Evolutionary conservation across 2,113 vertebrate genomes (phyloP).

Genomic region (Tautogolabrus adspersus): DNA sequence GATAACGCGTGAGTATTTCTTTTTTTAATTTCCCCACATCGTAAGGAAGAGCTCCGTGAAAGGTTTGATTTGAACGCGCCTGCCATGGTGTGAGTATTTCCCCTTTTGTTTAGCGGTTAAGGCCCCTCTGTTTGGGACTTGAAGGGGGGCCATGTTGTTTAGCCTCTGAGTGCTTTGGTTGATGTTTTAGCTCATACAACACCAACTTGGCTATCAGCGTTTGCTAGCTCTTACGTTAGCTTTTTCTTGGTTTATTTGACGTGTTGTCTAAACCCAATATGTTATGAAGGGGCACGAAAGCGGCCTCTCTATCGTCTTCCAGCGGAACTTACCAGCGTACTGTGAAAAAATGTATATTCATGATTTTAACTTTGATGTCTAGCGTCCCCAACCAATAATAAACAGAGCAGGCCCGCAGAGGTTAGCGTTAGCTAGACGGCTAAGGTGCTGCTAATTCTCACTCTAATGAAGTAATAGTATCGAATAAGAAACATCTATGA

Average conservation of each 20-base stretch:
- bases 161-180: constrained; percentile 73
- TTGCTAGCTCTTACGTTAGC: constrained; percentile 27
- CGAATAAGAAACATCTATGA: not conserved
- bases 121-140: constrained; percentile 82
- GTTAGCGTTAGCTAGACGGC: constrained; percentile 56
- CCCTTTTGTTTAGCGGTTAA: constrained; percentile 85
- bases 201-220: constrained; percentile 57
- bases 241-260: constrained; percentile 7
- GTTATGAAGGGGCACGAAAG: not conserved
- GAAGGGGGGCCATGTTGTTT: constrained; percentile 86
- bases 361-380: constrained; percentile 41
- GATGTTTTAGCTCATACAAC: constrained; percentile 68
- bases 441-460: constrained; percentile 32
- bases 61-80: constrained; percentile 21
- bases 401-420: constrained; percentile 65
- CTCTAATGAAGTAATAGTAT: not conserved
- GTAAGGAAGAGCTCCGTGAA: not conserved
- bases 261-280: not conserved
- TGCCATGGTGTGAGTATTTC: constrained; percentile 70
- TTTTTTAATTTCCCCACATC: not conserved
- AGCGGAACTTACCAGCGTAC: fast-evolving
- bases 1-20: constrained; percentile 76
- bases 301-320: fast-evolving
- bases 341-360: not conserved
- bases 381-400: constrained; percentile 53